Conservation (phyloP, 2,797 vertebrate species). For the Pristis pectinata region DNA sequence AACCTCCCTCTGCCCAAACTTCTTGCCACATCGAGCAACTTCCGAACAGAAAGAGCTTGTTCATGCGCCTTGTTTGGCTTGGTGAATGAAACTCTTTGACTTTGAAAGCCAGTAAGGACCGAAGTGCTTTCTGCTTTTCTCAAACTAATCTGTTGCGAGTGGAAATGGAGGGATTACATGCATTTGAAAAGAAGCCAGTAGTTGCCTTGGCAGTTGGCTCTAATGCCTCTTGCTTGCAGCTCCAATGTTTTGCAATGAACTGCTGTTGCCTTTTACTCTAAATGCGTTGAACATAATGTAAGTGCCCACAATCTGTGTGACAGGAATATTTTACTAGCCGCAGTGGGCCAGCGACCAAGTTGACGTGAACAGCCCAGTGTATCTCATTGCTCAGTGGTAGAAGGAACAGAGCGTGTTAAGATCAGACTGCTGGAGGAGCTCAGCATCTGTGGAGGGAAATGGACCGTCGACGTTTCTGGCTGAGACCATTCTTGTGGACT, state of each 20-base stretch:
- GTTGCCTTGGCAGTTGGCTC: background rate
- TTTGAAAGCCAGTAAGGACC: background rate
- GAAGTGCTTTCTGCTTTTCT: background rate
- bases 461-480: too few species aligned
- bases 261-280: background rate
- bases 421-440: too few species aligned
- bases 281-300: background rate
- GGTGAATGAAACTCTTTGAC: background rate
- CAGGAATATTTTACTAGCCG: background rate
- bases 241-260: background rate
- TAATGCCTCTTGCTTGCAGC: background rate
- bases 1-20: background rate
- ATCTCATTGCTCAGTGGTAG: background rate
- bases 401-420: too few species aligned
- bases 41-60: background rate
- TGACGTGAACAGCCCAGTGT: background rate
- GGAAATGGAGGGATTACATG: conserved; percentile 5
- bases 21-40: background rate
- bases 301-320: background rate
- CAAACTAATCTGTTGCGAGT: background rate
- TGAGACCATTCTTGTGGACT: too few species aligned
- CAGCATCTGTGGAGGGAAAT: too few species aligned
- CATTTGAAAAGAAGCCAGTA: background rate
- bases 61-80: background rate
- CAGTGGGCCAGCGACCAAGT: background rate